Percentiles rank a stretch among this genome's conserved stretches.
Conservation (phyloP, 64 coral and sea anemone genomes). For the Platygyra sinensis region DNA sequence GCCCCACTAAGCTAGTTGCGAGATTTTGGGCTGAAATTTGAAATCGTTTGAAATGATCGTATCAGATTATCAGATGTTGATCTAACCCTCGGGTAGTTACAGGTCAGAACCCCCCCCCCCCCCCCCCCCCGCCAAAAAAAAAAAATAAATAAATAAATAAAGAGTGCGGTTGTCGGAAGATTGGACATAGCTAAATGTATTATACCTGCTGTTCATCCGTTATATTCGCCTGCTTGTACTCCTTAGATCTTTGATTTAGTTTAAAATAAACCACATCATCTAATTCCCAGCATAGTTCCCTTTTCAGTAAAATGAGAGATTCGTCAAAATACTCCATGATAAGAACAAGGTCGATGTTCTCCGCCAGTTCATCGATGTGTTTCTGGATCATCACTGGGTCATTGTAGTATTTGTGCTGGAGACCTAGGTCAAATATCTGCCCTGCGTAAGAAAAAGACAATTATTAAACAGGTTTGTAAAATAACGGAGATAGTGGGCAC, state of each 20-base stretch:
- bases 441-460: conserved; percentile 18
- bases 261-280: conserved; percentile 82
- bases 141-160: too few relatives aligned
- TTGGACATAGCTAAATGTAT: not conserved
- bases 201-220: conserved; percentile 59
- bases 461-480: not conserved
- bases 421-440: conserved; percentile 78
- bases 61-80: too few relatives aligned
- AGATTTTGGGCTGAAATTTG: too few relatives aligned
- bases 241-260: conserved; percentile 52
- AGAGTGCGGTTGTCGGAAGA: not conserved
- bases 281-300: conserved; percentile 77
- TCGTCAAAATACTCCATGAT: conserved; percentile 86
- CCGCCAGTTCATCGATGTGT: conserved; percentile 61
- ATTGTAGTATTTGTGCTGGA: conserved; percentile 69
- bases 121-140: too few relatives aligned
- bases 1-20: too few relatives aligned
- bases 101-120: not conserved
- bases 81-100: too few relatives aligned
- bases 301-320: conserved; percentile 79
- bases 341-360: conserved; percentile 72
- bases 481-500: too few relatives aligned
- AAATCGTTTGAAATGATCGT: too few relatives aligned
- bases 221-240: conserved; percentile 75
- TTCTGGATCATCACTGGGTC: conserved; percentile 65